Conservation (phyloP, 2,888 invertebrate species). For the Schizaphis graminum region DNA sequence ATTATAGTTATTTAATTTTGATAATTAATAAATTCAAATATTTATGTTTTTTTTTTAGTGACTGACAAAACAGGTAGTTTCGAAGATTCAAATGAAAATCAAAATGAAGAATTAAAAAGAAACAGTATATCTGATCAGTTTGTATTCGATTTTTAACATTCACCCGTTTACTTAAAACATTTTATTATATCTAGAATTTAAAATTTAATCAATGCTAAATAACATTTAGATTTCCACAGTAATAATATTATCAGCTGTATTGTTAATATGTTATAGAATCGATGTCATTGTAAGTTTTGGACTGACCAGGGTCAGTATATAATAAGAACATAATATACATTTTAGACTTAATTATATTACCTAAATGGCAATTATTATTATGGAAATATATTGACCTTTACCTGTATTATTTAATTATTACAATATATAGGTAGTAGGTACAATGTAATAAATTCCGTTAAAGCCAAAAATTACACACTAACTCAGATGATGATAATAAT, state of each 20-base stretch:
- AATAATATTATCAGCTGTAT: neutral
- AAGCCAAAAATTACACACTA: neutral
- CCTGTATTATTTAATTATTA: neutral
- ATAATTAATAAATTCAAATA: neutral
- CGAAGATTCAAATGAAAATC: conserved; percentile 29
- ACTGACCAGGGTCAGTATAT: conserved; percentile 51
- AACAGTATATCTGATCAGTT: conserved; percentile 43
- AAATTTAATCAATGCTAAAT: conserved; percentile 10
- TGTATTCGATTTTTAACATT: conserved; percentile 39
- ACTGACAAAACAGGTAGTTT: neutral
- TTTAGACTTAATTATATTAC: neutral
- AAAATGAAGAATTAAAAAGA: conserved; percentile 42
- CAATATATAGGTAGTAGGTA: neutral
- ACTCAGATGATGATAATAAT: neutral
- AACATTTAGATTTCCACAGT: neutral
- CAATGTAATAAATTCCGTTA: neutral
- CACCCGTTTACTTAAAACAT: neutral
- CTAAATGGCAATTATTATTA: neutral
- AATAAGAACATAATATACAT: conserved; percentile 40
- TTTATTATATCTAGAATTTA: neutral
- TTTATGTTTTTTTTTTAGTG: neutral
- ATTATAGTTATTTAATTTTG: neutral
- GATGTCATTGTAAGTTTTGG: conserved; percentile 1
- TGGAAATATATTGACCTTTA: neutral
- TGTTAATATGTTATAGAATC: conserved; percentile 3